A percentile compares a stretch with the other conserved stretches of the same genome.
phyloP scores from a whole-genome alignment of 1,140 invertebrate genomes.

The Atta texana region DNA sequence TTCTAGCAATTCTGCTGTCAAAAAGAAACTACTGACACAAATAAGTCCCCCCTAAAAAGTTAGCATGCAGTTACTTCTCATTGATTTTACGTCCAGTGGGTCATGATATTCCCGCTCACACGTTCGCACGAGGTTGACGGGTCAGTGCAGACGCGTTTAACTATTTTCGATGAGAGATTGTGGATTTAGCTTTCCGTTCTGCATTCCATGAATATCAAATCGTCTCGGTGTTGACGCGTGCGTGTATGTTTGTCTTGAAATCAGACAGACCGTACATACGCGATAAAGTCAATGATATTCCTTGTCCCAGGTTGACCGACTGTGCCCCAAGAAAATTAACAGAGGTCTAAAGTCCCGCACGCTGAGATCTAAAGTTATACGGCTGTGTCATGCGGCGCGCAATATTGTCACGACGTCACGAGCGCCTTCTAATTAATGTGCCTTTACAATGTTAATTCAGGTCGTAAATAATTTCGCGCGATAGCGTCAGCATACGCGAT shows the following conservation, averaged over 20 bases:
- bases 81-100: conserved; percentile 20
- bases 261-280: not conserved
- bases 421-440: conserved; percentile 12
- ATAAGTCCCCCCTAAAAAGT: not conserved
- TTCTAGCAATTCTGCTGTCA: conserved; percentile 10
- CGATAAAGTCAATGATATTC: conserved; percentile 34
- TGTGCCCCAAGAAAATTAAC: conserved; percentile 43
- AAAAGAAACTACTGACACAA: not conserved
- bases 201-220: conserved; percentile 45
- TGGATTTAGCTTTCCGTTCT: conserved; percentile 28
- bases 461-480: conserved; percentile 36
- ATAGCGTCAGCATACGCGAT: not conserved
- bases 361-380: conserved; percentile 35
- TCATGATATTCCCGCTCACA: conserved; percentile 20
- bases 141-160: conserved; percentile 8
- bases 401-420: conserved; percentile 41
- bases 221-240: not conserved
- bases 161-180: conserved; percentile 32
- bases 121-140: not conserved
- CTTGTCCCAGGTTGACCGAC: not conserved
- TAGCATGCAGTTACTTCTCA: not conserved
- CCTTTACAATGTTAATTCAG: conserved; percentile 17
- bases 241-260: not conserved
- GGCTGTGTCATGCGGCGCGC: conserved; percentile 41
- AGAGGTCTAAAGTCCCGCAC: conserved; percentile 32